Percentiles rank a stretch among this genome's conserved stretches.
Conservation (phyloP, 2,888 invertebrate species). For the Cephus rjabovi region DNA sequence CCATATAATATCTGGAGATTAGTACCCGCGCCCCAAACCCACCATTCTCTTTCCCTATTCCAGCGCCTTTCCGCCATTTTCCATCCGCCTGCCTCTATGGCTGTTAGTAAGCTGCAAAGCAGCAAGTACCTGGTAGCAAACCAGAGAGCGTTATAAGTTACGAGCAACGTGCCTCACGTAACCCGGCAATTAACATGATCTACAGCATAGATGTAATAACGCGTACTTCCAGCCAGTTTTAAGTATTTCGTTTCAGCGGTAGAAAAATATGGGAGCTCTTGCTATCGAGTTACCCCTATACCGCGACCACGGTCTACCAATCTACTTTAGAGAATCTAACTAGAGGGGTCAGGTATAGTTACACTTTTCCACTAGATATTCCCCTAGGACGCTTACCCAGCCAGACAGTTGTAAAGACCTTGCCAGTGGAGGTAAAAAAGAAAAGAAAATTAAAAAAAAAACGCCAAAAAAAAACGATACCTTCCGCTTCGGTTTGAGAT, state of each 20-base stretch:
- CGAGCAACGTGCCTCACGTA: slow-evolving; percentile 52
- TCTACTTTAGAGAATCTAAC: too few species aligned
- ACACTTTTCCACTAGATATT: too few species aligned
- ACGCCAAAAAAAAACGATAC: too few species aligned
- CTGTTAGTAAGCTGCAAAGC: slow-evolving; percentile 1
- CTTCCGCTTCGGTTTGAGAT: too few species aligned
- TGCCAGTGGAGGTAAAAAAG: too few species aligned
- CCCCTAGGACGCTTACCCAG: too few species aligned
- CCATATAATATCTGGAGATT: slow-evolving; percentile 51
- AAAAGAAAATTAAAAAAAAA: too few species aligned
- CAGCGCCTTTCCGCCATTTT: neutral
- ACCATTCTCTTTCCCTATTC: neutral
- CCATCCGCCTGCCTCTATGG: neutral
- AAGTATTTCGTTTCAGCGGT: slow-evolving; percentile 46
- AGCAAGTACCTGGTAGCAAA: neutral
- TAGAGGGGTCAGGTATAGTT: too few species aligned
- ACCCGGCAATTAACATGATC: slow-evolving; percentile 62
- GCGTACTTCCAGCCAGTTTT: slow-evolving; percentile 47
- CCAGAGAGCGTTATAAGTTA: slow-evolving; percentile 48
- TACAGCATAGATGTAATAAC: slow-evolving; percentile 61
- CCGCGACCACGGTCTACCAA: too few species aligned
- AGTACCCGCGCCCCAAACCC: slow-evolving; percentile 38
- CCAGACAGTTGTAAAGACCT: too few species aligned
- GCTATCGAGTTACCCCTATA: slow-evolving; percentile 33
- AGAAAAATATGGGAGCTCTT: slow-evolving; percentile 36